phyloP scores from a whole-genome alignment of 2,888 invertebrate species.

The Caenorhabditis panamensis region DNA sequence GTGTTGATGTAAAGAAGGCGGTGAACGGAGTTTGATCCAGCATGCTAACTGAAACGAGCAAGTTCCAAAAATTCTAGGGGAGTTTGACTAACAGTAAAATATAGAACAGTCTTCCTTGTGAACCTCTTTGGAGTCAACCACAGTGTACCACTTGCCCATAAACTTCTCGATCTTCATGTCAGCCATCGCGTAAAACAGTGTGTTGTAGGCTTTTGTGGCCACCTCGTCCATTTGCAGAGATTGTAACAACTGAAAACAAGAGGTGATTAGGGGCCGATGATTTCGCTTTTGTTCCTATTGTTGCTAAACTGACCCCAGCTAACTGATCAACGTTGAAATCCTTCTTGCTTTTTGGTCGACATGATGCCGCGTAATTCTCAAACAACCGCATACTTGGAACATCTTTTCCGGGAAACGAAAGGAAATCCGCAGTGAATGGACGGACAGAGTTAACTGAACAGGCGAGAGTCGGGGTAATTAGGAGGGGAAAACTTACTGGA shows the following conservation, averaged over 20 bases:
- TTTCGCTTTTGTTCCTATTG: too few relatives aligned
- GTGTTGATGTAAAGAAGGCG: slow-evolving; percentile 73
- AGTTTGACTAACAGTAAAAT: slow-evolving; percentile 71
- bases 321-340: slow-evolving; percentile 74
- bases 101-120: slow-evolving; percentile 78
- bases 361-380: slow-evolving; percentile 76
- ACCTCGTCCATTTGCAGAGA: slow-evolving; percentile 78
- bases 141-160: slow-evolving; percentile 80
- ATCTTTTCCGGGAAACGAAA: slow-evolving; percentile 75
- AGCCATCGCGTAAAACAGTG: slow-evolving; percentile 77
- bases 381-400: slow-evolving; percentile 76
- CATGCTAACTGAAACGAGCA: slow-evolving; percentile 67
- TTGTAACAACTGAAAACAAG: slow-evolving; percentile 72
- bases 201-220: slow-evolving; percentile 75
- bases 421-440: slow-evolving; percentile 61
- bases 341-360: slow-evolving; percentile 65
- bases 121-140: slow-evolving; percentile 77
- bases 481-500: slow-evolving; percentile 14
- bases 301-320: slow-evolving; percentile 60
- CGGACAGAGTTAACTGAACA: slow-evolving; percentile 28
- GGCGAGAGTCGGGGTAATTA: background rate
- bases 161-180: slow-evolving; percentile 77
- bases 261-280: background rate
- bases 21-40: slow-evolving; percentile 68
- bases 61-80: background rate